A percentile compares a stretch with the other conserved stretches of the same genome.
Evolutionary conservation across 2,888 invertebrate genomes (phyloP).

Genomic region (Lymantria dispar): DNA sequence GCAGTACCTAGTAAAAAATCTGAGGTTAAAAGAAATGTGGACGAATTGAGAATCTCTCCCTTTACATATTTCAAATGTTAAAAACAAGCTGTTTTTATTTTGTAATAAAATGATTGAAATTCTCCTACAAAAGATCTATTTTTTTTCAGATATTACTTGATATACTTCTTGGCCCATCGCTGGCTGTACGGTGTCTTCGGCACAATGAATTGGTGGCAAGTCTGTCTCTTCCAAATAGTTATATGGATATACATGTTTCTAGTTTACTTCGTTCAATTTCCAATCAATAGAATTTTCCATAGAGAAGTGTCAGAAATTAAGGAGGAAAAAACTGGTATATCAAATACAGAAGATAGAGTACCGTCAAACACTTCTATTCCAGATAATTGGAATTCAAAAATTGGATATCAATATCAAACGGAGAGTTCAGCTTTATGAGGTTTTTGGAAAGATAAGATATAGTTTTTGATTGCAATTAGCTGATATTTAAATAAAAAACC

Average conservation of each 20-base stretch:
- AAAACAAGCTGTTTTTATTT: too few species aligned
- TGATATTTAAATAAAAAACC: too few species aligned
- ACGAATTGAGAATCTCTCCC: too few species aligned
- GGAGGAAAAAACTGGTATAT: slow-evolving; percentile 2
- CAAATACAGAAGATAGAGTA: slow-evolving; percentile 6
- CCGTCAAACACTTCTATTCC: not conserved
- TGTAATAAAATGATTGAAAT: too few species aligned
- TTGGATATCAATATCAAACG: slow-evolving; percentile 37
- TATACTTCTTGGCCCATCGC: slow-evolving; percentile 67
- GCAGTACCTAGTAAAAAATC: too few species aligned
- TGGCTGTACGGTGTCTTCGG: slow-evolving; percentile 80
- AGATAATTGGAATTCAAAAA: slow-evolving; percentile 33
- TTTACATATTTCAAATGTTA: too few species aligned
- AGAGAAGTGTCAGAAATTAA: slow-evolving; percentile 21
- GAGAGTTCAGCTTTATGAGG: slow-evolving; percentile 59
- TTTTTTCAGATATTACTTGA: slow-evolving; percentile 64
- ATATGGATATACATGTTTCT: slow-evolving; percentile 58
- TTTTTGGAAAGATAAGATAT: not conserved
- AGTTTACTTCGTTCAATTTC: slow-evolving; percentile 65
- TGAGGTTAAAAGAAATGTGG: too few species aligned
- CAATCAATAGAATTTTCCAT: slow-evolving; percentile 64
- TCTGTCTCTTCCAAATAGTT: slow-evolving; percentile 59
- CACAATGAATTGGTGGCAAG: slow-evolving; percentile 77
- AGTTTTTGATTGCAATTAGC: too few species aligned
- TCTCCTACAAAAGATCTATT: not conserved